phyloP scores from a whole-genome alignment of 2,113 vertebrate species.

The Camelus dromedarius region DNA sequence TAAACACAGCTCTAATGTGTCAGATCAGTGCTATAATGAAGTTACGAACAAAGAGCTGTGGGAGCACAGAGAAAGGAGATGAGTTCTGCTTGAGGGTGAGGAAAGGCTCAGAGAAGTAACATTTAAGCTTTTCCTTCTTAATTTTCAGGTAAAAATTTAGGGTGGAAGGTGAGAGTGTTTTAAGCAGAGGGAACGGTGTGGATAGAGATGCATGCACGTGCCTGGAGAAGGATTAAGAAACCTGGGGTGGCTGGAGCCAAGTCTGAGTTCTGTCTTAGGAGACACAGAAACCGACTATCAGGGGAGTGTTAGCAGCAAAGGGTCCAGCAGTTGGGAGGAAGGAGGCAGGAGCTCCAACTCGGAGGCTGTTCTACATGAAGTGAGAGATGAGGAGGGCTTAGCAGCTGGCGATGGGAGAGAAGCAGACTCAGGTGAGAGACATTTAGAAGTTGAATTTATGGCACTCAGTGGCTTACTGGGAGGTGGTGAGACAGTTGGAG shows the following conservation, averaged over 20 bases:
- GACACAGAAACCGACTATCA: not conserved
- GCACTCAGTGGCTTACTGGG: not conserved
- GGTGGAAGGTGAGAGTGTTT: not conserved
- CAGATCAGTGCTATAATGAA: conserved; percentile 1
- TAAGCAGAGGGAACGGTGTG: not conserved
- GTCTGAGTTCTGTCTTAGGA: not conserved
- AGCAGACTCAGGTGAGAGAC: not conserved
- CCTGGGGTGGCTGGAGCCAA: not conserved
- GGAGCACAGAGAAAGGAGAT: not conserved
- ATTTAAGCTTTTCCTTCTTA: not conserved
- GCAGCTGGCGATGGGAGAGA: no score
- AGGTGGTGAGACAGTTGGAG: not conserved
- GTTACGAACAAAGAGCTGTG: conserved; percentile 20
- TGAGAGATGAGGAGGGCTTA: no score
- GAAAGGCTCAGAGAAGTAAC: not conserved
- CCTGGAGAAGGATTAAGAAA: not conserved
- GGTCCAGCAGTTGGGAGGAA: not conserved
- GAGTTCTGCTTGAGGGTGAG: not conserved
- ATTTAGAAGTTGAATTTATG: not conserved
- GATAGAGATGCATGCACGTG: not conserved
- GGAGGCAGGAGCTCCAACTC: not conserved
- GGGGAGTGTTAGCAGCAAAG: not conserved
- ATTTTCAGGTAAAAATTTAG: conserved; percentile 23
- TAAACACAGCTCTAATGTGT: conserved; percentile 53
- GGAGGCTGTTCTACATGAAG: not conserved